Percentiles rank a stretch among this genome's conserved stretches.
These are phyloP conservation scores for Felis catus DNA, from an alignment of 2,113 vertebrate species.

Conservation along the genomic window F.catus_Fca126_mat1.0 CM031418.1:105642501-105643000, in stretches of 20 bases:
- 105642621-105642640: too few relatives aligned
- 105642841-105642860: neutral
- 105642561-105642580: too few relatives aligned
- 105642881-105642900: neutral
- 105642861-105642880: too few relatives aligned
- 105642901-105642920: too few relatives aligned
- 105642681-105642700: too few relatives aligned
- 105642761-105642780: neutral
- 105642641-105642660: too few relatives aligned
- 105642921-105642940: neutral
- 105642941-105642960: neutral
- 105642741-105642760: neutral
- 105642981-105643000: neutral
- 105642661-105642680: too few relatives aligned
- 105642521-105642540: too few relatives aligned
- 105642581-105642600: too few relatives aligned
- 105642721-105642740: neutral
- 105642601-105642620: too few relatives aligned
- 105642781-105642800: neutral
- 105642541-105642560: too few relatives aligned
- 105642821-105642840: accelerated
- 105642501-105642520: neutral
- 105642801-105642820: neutral
- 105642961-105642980: neutral
- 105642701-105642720: too few relatives aligned